Evolutionary conservation across 2,113 vertebrate species (phyloP), one percentile per base, ranked within the genome.

Genomic region (Microcebus ravelobensis): DNA sequence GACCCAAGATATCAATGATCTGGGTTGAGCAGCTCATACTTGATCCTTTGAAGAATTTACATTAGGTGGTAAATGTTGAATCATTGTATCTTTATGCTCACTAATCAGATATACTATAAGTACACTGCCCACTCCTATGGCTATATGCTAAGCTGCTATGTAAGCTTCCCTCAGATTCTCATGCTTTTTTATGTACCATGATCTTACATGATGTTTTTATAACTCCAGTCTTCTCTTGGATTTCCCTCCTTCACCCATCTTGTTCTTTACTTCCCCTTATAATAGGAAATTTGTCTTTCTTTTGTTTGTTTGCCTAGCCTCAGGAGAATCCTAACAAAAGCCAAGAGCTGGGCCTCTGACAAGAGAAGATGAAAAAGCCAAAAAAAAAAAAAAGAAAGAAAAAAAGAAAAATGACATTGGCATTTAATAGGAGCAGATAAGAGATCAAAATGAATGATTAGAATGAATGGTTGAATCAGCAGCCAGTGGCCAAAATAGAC

Each of bases 71-170:
- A 27, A 63, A 45, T 3, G 0, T 9, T 81, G 4, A 76, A 48
- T 85, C 4, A 67, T 25, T 29, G 14, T 29, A 4, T 39, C 34
- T 3, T 21, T n/a, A 0, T 83, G 45, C 9, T 92, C 23, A 81
- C 4, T 31, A 15, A 45, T 84, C 23, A 45, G 21, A 3, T 42
- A 55, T 11, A 3, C 1, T 1, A 4, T 45, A 87, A 42, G 2
- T 8, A 5, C n/a, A n/a, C 21, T 65, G 5, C n/a, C 1, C 18
- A 23, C 1, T 52, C 10, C 2, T 36, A 45, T 5, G 48, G 4
- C 3, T 83, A 11, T 14, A 5, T 34, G 48, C 6, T 0, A 79
- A 84, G 77, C 4, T 34, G 14, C 11, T 48, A 25, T 36, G 2
- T 84, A 55, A 34, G 10, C 0, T 84, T 59, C 31, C 31, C 14